These are phyloP conservation scores for Carabus problematicus DNA, from an alignment of 2,888 invertebrate species.

Conservation along the genomic window DNA sequence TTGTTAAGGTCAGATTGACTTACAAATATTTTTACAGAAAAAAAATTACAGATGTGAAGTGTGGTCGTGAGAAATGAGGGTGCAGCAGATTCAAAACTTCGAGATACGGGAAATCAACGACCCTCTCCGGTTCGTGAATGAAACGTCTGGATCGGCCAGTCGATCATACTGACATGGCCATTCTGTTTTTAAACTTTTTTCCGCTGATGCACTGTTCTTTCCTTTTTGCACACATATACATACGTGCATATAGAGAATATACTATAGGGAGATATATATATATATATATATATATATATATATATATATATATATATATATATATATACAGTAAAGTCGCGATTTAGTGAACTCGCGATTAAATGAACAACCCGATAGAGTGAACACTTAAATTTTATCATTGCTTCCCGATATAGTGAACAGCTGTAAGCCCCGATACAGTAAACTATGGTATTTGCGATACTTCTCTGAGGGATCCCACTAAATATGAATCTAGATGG, in stretches of 20 bases:
- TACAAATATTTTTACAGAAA: neutral
- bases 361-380: too few species aligned
- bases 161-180: slow-evolving; percentile 8
- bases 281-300: too few species aligned
- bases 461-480: too few species aligned
- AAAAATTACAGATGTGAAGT: neutral
- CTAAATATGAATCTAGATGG: too few species aligned
- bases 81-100: slow-evolving; percentile 7
- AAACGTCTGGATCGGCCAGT: neutral
- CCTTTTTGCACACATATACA: neutral
- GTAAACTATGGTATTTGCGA: too few species aligned
- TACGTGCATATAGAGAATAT: neutral
- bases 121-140: neutral
- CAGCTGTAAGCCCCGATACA: too few species aligned
- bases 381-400: too few species aligned
- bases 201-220: neutral
- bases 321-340: too few species aligned
- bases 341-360: too few species aligned
- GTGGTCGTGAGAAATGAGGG: slow-evolving; percentile 14
- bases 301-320: too few species aligned
- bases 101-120: neutral
- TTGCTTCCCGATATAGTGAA: too few species aligned
- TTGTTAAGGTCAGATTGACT: slow-evolving; percentile 3
- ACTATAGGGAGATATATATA: too few species aligned
- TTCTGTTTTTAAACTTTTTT: slow-evolving; percentile 13